Evolutionary conservation across 2,888 invertebrate species (phyloP).

Genomic region (Allygus modestus): DNA sequence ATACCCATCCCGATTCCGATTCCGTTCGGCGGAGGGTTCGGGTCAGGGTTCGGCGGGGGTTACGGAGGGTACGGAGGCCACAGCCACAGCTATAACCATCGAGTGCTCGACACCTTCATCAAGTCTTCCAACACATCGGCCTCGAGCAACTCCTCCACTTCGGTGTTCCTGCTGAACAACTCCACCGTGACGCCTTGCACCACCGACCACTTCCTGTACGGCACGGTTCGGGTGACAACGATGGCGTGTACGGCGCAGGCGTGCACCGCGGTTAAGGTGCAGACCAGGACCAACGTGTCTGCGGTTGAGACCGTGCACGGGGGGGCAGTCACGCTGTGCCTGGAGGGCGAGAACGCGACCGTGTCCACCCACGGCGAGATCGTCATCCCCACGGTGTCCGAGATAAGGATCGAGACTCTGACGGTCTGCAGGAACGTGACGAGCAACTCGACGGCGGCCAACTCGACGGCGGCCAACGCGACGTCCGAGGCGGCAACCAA

Average conservation of each 20-base stretch:
- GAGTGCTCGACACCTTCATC: conserved; percentile 13
- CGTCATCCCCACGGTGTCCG: conserved; percentile 21
- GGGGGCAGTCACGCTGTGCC: not conserved
- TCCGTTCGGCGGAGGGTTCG: not conserved
- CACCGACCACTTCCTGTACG: conserved; percentile 50
- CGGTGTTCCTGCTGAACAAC: conserved; percentile 48
- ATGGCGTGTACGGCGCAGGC: conserved; percentile 20
- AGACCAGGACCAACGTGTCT: conserved; percentile 4
- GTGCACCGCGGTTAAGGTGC: conserved; percentile 44
- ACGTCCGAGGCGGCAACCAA: not conserved
- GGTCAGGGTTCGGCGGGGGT: not conserved
- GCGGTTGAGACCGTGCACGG: not conserved
- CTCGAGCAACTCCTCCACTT: conserved; percentile 11
- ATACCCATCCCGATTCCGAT: conserved; percentile 49
- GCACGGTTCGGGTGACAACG: not conserved
- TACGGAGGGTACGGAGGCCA: not conserved
- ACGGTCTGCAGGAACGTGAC: conserved; percentile 28
- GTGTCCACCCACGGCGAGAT: not conserved
- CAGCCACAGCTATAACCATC: conserved; percentile 37
- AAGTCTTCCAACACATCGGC: not conserved
- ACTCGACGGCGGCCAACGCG: not conserved
- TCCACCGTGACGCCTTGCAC: conserved; percentile 45
- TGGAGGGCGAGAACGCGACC: conserved; percentile 29
- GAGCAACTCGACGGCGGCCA: not conserved
- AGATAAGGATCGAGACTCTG: not conserved